Evolutionary conservation across 1,140 invertebrate genomes (phyloP), one percentile per base, ranked within the genome.

Genomic region (Ooceraea biroi): DNA sequence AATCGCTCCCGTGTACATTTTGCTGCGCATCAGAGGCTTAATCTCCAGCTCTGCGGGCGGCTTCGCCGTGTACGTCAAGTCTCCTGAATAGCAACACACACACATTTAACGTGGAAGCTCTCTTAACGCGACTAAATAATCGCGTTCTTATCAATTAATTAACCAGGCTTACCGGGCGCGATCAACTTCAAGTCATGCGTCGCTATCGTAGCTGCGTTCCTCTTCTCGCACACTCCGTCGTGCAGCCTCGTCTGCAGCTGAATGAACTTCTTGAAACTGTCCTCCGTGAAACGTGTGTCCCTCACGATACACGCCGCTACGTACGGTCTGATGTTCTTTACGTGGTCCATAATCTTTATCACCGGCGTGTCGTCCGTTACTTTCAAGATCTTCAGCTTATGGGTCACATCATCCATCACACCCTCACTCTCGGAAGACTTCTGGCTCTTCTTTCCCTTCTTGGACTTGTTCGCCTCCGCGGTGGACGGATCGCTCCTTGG

Each of bases 191-290:
- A 92, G 93, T 98, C 97, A 94, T 98, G 97, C 2, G 97, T 98
- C 11, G 97, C 97, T 85, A 98, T 97, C 1, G 97, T 98, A 7
- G 97, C 97, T 2, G 95, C 93, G 90, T 97, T 97, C 85, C 97
- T 93, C 89, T 97, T 97, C 41, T 97, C 96, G 92, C 97, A 98
- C 19, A 97, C 93, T 1, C 95, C 96, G 83, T 98, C 97, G 92
- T 98, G 97, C 12, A 98, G 93, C 91, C 96, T 97, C 1, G 96
- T 97, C 94, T 98, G 97, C 88, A 97, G 90, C 88, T 96, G 95
- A 84, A 98, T 97, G 88, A 98, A 98, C 91, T 96, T 96, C 89
- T 97, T 98, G 83, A 97, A 97, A 46, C 91, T 95, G 0, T 94
- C 93, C 50, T 96, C 95, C 52, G 95, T 96, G 76, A 98, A 96